A percentile compares a stretch with the other conserved stretches of the same genome.
Evolutionary conservation across 2,113 vertebrate species (phyloP).

Genomic region (Ageneiosus marmoratus): DNA sequence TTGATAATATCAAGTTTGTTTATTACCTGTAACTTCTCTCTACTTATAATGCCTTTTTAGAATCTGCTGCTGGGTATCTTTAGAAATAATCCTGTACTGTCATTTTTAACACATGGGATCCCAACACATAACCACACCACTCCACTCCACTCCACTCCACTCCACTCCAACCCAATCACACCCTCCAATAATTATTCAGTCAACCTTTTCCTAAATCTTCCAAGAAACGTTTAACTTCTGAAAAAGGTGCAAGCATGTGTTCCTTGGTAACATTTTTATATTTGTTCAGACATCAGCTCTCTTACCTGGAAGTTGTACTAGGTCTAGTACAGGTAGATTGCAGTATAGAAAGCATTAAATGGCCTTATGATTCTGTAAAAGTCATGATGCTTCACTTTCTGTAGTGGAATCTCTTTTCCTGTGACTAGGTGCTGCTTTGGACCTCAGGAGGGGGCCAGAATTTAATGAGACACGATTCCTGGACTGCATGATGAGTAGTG

Average conservation of each 20-base stretch:
- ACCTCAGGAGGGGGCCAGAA: neutral
- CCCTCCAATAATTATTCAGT: too few species aligned
- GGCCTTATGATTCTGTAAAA: neutral
- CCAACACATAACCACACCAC: too few species aligned
- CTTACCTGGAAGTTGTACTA: neutral
- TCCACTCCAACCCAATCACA: too few species aligned
- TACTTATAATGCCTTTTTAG: neutral
- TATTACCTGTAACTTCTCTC: neutral
- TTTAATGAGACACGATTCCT: neutral
- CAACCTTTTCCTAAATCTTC: too few species aligned
- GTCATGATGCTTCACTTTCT: neutral
- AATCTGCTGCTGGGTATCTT: too few species aligned
- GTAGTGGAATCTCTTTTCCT: neutral
- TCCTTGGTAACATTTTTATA: too few species aligned
- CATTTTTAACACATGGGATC: too few species aligned
- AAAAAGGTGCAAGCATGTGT: neutral
- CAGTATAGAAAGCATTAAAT: neutral
- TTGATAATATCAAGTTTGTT: neutral
- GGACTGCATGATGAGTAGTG: slow-evolving; percentile 4
- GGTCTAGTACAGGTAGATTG: neutral
- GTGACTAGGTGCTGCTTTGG: slow-evolving; percentile 35
- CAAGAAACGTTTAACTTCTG: neutral
- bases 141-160: too few species aligned
- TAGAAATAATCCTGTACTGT: neutral
- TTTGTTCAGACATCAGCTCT: too few species aligned